These are phyloP conservation scores for Leptoclinus maculatus DNA, from an alignment of 2,797 vertebrate genomes.

Conservation along the genomic window DNA sequence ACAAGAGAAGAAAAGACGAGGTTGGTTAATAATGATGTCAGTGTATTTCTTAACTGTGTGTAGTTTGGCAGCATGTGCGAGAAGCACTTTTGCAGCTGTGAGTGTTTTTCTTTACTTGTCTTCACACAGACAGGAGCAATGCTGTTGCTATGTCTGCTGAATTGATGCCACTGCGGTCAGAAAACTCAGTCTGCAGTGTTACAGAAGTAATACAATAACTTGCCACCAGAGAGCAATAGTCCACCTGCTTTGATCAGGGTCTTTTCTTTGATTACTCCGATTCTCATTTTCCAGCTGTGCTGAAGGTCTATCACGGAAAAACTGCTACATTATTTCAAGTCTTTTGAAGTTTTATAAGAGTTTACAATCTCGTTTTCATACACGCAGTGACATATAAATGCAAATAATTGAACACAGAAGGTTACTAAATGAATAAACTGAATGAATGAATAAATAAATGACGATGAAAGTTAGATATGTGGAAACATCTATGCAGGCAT, in stretches of 20 bases:
- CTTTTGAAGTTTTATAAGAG: neutral
- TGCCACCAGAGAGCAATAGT: conserved; percentile 74
- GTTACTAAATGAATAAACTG: neutral
- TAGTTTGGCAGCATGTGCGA: conserved; percentile 30
- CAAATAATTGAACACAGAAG: neutral
- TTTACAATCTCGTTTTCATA: neutral
- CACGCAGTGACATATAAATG: conserved; percentile 2
- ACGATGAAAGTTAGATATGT: neutral
- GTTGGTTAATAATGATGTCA: conserved; percentile 43
- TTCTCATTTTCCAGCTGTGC: conserved; percentile 21
- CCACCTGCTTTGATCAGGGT: conserved; percentile 38
- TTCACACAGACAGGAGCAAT: conserved; percentile 51
- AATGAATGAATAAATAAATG: neutral
- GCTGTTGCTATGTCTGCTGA: conserved; percentile 54
- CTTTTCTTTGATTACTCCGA: conserved; percentile 7
- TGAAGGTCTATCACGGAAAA: conserved; percentile 12
- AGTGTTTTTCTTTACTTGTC: conserved; percentile 46
- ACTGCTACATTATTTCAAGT: conserved; percentile 6
- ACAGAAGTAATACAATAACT: conserved; percentile 13
- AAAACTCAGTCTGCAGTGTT: conserved; percentile 1
- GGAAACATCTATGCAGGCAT: neutral
- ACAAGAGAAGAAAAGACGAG: conserved; percentile 24
- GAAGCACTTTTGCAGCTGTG: conserved; percentile 48
- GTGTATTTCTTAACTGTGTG: conserved; percentile 23
- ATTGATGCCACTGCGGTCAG: conserved; percentile 25